Evolutionary conservation across 2,113 vertebrate species (phyloP).

Genomic region (Sapajus apella): DNA sequence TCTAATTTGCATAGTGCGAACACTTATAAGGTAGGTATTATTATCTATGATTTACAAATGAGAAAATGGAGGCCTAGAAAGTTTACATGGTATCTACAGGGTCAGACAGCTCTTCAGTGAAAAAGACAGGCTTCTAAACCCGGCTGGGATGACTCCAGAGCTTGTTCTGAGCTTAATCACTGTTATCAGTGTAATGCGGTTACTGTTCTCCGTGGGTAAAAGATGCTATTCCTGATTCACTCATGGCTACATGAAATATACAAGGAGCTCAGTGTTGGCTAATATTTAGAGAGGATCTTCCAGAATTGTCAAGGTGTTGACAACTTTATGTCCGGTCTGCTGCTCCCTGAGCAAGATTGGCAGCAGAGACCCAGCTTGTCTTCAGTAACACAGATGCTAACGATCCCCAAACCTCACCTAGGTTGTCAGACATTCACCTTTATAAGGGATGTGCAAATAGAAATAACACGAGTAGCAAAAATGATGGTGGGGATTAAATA

Average conservation of each 20-base stretch:
- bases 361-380: background rate
- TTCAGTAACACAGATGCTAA: background rate
- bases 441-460: background rate
- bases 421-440: background rate
- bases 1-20: background rate
- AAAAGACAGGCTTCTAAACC: background rate
- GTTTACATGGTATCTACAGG: background rate
- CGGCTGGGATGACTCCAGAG: background rate
- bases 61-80: background rate
- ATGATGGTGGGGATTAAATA: background rate
- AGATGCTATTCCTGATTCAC: background rate
- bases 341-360: background rate
- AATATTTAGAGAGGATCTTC: background rate
- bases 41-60: constrained; percentile 41
- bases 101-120: background rate
- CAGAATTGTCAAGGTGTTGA: background rate
- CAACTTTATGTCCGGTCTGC: background rate
- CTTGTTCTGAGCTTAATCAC: background rate
- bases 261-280: background rate
- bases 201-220: background rate
- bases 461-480: background rate
- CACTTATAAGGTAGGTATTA: background rate
- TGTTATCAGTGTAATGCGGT: background rate
- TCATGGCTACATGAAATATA: background rate
- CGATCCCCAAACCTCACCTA: background rate